Evolutionary conservation across 2,888 invertebrate species (phyloP).

Genomic region (Metellina segmentata): DNA sequence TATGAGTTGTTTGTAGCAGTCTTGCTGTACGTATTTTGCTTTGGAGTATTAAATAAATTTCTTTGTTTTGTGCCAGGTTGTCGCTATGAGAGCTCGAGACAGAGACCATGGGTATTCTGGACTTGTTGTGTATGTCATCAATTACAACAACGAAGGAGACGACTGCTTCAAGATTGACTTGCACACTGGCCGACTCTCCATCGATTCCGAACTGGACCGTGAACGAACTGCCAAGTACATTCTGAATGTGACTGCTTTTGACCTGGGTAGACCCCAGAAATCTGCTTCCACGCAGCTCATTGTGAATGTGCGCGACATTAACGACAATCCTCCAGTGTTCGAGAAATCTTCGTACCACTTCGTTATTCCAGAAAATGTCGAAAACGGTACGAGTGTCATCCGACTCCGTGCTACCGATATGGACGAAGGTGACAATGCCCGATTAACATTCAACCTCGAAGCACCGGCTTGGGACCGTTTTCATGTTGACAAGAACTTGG

Average conservation of each 20-base stretch:
- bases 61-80: slow-evolving; percentile 18
- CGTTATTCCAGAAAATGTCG: slow-evolving; percentile 74
- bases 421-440: slow-evolving; percentile 91
- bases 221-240: slow-evolving; percentile 92
- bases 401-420: slow-evolving; percentile 91
- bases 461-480: slow-evolving; percentile 88
- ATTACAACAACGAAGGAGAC: slow-evolving; percentile 84
- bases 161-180: slow-evolving; percentile 93
- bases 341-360: slow-evolving; percentile 84
- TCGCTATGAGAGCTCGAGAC: slow-evolving; percentile 87
- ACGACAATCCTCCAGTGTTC: slow-evolving; percentile 95
- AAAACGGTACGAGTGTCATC: slow-evolving; percentile 85
- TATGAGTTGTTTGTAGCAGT: no score
- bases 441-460: slow-evolving; percentile 87
- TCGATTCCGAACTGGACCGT: slow-evolving; percentile 91
- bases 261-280: slow-evolving; percentile 89
- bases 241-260: slow-evolving; percentile 92
- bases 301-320: slow-evolving; percentile 91
- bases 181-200: slow-evolving; percentile 91
- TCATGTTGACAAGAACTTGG: slow-evolving; percentile 88
- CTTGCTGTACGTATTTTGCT: neutral
- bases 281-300: slow-evolving; percentile 89
- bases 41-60: neutral
- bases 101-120: slow-evolving; percentile 95
- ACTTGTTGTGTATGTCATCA: slow-evolving; percentile 86